These are phyloP conservation scores for Trichechus manatus DNA, from an alignment of 2,113 vertebrate species.

Conservation along the genomic window DNA sequence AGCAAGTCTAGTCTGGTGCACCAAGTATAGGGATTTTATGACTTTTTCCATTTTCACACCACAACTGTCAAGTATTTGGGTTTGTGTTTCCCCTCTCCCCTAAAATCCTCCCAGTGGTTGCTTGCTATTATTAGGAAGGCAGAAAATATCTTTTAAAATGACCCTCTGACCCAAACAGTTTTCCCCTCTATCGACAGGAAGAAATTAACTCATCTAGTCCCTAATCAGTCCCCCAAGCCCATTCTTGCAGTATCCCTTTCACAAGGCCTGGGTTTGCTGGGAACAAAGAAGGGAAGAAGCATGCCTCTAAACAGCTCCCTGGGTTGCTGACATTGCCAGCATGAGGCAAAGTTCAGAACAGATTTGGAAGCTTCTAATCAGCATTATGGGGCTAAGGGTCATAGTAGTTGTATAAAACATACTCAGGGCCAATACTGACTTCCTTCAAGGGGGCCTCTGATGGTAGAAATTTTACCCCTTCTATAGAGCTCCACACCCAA, in stretches of 20 bases:
- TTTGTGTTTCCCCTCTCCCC: not conserved
- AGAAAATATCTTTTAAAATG: constrained; percentile 73
- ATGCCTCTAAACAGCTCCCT: not conserved
- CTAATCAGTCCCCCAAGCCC: not conserved
- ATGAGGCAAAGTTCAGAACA: constrained; percentile 75
- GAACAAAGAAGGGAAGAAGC: constrained; percentile 31
- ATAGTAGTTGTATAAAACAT: constrained; percentile 11
- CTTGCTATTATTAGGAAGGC: constrained; percentile 78
- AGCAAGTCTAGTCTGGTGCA: constrained; percentile 26
- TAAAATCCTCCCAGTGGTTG: constrained; percentile 56
- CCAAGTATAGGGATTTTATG: not conserved
- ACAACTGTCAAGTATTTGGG: not conserved
- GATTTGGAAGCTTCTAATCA: constrained; percentile 73
- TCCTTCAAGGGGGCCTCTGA: constrained; percentile 16
- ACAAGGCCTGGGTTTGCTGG: not conserved
- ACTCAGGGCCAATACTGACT: not conserved
- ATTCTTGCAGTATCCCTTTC: not conserved
- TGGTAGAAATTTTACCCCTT: not conserved
- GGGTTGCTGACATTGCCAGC: not conserved
- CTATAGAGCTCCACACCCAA: constrained; percentile 20
- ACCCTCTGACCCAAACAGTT: constrained; percentile 4
- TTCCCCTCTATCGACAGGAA: constrained; percentile 28
- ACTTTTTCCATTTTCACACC: not conserved
- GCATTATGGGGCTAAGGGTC: constrained; percentile 67
- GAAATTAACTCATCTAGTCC: constrained; percentile 63